Conservation (phyloP, 1,140 invertebrate species). For the Anagrus nilaparvatae region DNA sequence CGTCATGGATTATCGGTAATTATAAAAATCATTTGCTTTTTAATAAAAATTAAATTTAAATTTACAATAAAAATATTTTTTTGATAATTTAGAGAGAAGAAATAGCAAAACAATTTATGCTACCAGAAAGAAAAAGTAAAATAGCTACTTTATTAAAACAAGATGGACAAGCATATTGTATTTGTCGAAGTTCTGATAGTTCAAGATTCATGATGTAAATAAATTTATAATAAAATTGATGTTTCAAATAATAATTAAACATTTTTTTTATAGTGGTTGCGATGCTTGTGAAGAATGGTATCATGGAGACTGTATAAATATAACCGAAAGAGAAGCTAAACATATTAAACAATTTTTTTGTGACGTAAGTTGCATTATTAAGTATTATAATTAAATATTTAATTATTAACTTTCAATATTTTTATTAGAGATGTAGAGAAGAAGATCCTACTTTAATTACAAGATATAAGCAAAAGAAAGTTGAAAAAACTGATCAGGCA, state of each 20-base stretch:
- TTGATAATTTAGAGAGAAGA: conserved; percentile 61
- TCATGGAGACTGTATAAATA: conserved; percentile 94
- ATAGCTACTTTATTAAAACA: conserved; percentile 80
- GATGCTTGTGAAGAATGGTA: conserved; percentile 98
- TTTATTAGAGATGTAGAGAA: conserved; percentile 55
- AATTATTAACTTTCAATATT: neutral
- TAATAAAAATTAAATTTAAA: too few species aligned
- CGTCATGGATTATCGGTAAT: conserved; percentile 24
- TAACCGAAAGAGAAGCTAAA: conserved; percentile 86
- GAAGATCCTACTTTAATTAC: conserved; percentile 75
- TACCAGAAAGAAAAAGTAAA: conserved; percentile 85
- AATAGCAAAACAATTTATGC: conserved; percentile 79
- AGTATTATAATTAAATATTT: conserved; percentile 3
- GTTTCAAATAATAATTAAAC: neutral
- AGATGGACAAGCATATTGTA: conserved; percentile 85
- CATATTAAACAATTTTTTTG: conserved; percentile 92
- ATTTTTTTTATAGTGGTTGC: conserved; percentile 59
- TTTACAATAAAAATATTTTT: conserved; percentile 6
- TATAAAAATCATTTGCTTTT: neutral
- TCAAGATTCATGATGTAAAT: conserved; percentile 93
- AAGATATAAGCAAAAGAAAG: conserved; percentile 59
- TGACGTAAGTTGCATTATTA: conserved; percentile 35
- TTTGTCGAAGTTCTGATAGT: conserved; percentile 86
- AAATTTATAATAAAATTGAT: conserved; percentile 5
- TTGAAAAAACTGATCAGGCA: conserved; percentile 14